These are phyloP conservation scores for Brachyhypopomus gauderio DNA, from an alignment of 2,113 vertebrate species.

Conservation along the genomic window DNA sequence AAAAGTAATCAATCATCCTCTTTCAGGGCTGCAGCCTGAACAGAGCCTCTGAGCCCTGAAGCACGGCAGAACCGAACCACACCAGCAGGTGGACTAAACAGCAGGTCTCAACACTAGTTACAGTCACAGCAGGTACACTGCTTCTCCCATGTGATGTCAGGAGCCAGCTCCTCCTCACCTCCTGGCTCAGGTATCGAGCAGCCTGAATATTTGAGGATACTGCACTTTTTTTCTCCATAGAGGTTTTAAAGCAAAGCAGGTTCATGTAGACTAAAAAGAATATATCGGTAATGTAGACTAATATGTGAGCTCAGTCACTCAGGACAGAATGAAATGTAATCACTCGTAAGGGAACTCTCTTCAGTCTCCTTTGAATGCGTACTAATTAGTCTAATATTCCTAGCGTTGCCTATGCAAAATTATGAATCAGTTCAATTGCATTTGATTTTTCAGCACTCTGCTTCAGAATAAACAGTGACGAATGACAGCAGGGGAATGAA, in stretches of 20 bases:
- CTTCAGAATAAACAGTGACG: background rate
- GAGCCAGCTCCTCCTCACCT: background rate
- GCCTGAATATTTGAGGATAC: no score
- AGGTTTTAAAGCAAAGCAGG: no score
- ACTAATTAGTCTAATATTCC: constrained; percentile 17
- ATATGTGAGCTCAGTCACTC: constrained; percentile 11
- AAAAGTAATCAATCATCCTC: constrained; percentile 53
- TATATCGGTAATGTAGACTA: constrained; percentile 8
- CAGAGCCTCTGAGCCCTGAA: constrained; percentile 22
- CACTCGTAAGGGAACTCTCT: background rate
- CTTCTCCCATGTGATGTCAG: background rate
- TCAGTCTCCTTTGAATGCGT: background rate
- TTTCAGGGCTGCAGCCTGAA: constrained; percentile 28
- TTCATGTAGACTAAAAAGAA: background rate
- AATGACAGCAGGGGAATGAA: background rate
- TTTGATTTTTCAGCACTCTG: background rate
- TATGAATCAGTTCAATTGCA: constrained; percentile 19
- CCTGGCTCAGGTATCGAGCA: no score
- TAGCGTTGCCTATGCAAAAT: background rate
- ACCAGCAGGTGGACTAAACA: constrained; percentile 17
- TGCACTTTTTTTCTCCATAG: no score
- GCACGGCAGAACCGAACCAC: constrained; percentile 10
- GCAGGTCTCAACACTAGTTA: background rate
- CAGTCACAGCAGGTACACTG: constrained; percentile 16
- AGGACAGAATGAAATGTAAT: constrained; percentile 1